A percentile compares a stretch with the other conserved stretches of the same genome.
These are phyloP conservation scores for Variabilichromis moorii DNA, from an alignment of 2,113 vertebrate genomes.

Conservation along the genomic window DNA sequence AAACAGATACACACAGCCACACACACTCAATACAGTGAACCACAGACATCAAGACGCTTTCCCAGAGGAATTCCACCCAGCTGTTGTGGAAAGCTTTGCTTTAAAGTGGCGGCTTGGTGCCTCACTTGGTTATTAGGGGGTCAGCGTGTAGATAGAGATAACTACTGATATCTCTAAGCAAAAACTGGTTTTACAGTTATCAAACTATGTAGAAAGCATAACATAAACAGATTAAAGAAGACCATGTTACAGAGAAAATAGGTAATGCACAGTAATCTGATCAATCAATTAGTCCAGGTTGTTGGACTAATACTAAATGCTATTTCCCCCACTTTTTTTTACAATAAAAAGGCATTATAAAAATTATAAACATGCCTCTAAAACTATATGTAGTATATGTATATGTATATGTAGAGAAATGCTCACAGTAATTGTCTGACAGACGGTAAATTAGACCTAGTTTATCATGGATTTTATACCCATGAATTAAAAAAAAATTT, in stretches of 20 bases:
- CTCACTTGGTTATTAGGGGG: not conserved
- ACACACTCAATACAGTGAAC: not conserved
- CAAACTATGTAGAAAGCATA: not conserved
- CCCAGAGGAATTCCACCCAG: slow-evolving; percentile 9
- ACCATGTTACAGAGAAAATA: fast-evolving
- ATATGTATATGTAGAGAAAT: not conserved
- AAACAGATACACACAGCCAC: not conserved
- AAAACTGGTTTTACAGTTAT: not conserved
- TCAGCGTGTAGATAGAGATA: not conserved
- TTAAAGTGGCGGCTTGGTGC: not conserved
- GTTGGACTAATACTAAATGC: not conserved
- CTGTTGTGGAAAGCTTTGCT: slow-evolving; percentile 6
- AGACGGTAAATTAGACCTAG: not conserved
- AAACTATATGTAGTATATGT: not conserved
- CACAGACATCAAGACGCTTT: not conserved
- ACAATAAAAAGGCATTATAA: not conserved
- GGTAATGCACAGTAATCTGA: fast-evolving
- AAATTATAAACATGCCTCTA: not conserved
- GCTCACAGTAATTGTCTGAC: not conserved
- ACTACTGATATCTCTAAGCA: not conserved
- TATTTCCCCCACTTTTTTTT: not conserved
- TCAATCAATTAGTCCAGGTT: not conserved
- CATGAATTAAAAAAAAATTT: not conserved
- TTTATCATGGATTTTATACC: not conserved
- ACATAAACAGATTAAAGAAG: not conserved